A percentile compares a stretch with the other conserved stretches of the same genome.
Evolutionary conservation across 2,797 vertebrate genomes (phyloP).

Genomic region (Decapterus maruadsi): DNA sequence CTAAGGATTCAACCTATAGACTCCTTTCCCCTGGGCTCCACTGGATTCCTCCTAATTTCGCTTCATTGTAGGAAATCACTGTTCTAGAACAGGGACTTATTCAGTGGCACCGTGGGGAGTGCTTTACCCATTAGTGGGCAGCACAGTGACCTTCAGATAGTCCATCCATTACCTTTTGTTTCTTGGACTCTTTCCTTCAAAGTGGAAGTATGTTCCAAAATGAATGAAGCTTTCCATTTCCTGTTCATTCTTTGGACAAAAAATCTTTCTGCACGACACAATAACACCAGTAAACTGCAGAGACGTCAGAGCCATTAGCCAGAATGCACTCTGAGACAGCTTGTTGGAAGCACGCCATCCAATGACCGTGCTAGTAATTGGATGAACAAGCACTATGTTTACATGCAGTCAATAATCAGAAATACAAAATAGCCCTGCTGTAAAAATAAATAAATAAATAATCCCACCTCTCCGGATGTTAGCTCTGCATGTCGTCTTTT

Average conservation of each 20-base stretch:
- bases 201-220: constrained; percentile 43
- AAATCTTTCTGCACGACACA: neutral
- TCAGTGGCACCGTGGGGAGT: constrained; percentile 67
- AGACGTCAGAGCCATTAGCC: neutral
- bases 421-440: no score
- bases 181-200: constrained; percentile 56
- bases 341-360: neutral
- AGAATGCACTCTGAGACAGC: neutral
- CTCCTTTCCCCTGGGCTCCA: constrained; percentile 21
- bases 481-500: no score
- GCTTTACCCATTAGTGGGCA: constrained; percentile 74
- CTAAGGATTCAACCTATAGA: constrained; percentile 36
- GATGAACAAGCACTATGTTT: neutral
- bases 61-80: constrained; percentile 73
- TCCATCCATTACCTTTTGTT: constrained; percentile 67
- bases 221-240: constrained; percentile 29
- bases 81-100: constrained; percentile 71
- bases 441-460: no score
- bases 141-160: constrained; percentile 74
- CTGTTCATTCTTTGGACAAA: constrained; percentile 5
- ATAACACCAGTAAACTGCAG: neutral
- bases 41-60: constrained; percentile 63
- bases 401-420: no score
- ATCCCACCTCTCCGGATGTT: no score
- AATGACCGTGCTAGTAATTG: neutral